Evolutionary conservation across 2,888 invertebrate species (phyloP), one percentile per base, ranked within the genome.

Genomic region (Phragmatobia fuliginosa): DNA sequence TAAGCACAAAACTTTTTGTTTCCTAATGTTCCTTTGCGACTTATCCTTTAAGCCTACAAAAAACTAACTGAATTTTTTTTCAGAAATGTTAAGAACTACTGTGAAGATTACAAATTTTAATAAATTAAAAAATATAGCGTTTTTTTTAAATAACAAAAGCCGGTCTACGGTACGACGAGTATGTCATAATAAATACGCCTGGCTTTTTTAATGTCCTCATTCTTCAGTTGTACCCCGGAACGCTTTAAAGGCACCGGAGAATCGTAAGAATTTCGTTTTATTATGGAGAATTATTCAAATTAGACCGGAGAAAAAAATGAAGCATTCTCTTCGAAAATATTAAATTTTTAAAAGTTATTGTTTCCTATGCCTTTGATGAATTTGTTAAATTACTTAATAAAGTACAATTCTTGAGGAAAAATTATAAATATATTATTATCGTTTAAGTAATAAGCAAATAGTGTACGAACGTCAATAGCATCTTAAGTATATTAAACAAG

Each of bases 211-310:
- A 72, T 74, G 76, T 74, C 69, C 72, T 73, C 65, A 65, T 77
- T 73, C 58, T 66, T 74, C 69, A 62, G 70, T 68, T 72, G 71
- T 79, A 74, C 72, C 78, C 74, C 67, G 70, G 74, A 76, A 78
- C 70, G 71, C 74, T 82, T 81, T 77, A 75, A 67, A 76, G 72
- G 67, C 78, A 71, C 68, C 62, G 64, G 76, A 78, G 78, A 78
- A 78, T 80, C 74, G 70, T 78, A 78, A 75, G 76, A 81, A 85
- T 77, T 79, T 79, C 75, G 71, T 77, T 81, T 82, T 79, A 75
- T 77, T 77, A 77, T 79, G 81, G 59, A 73, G 81, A 83, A 81
- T 77, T 80, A 85, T 85, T 84, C 83, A 85, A 85, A 86, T 84
- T 78, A 84, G 76, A 67, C 60, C 62, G 49, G 45, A 63, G 58